These are phyloP conservation scores for Fopius arisanus DNA, from an alignment of 1,140 invertebrate genomes.

Conservation along the genomic window DNA sequence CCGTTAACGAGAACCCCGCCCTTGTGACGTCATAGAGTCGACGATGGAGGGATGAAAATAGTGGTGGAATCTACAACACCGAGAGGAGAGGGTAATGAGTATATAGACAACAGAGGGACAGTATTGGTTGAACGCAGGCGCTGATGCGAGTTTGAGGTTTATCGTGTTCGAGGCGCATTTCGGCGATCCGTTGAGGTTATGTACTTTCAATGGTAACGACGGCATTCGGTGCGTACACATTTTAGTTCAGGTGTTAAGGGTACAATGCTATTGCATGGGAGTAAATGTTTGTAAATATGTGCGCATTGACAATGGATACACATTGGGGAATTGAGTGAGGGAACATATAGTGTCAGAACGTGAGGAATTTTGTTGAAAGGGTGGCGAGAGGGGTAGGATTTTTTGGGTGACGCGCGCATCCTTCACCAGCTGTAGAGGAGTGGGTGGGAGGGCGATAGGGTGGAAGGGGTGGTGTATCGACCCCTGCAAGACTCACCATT, in stretches of 20 bases:
- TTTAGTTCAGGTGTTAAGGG: not conserved
- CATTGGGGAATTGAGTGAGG: not conserved
- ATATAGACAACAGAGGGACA: not conserved
- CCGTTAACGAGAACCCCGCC: conserved; percentile 60
- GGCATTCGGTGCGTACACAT: not conserved
- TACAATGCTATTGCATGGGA: not conserved
- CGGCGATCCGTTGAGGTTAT: not conserved
- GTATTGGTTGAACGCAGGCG: conserved; percentile 6
- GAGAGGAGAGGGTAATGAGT: not conserved
- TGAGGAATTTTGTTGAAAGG: too few species aligned
- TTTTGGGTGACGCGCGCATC: conserved; percentile 25
- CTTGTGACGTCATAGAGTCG: conserved; percentile 56
- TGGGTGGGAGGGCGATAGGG: conserved; percentile 22
- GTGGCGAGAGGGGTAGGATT: conserved; percentile 8
- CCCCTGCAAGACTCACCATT: conserved; percentile 53
- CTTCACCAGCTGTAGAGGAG: not conserved
- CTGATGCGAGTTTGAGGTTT: not conserved
- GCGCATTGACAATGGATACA: not conserved
- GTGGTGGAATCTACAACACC: too few species aligned
- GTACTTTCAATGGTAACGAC: not conserved
- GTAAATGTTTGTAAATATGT: not conserved
- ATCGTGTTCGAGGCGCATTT: not conserved
- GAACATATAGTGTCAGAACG: not conserved
- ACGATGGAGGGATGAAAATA: too few species aligned
- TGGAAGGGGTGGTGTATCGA: conserved; percentile 52